These are phyloP conservation scores for Tamias sibiricus DNA, from an alignment of 2,113 vertebrate genomes.

Conservation along the genomic window DNA sequence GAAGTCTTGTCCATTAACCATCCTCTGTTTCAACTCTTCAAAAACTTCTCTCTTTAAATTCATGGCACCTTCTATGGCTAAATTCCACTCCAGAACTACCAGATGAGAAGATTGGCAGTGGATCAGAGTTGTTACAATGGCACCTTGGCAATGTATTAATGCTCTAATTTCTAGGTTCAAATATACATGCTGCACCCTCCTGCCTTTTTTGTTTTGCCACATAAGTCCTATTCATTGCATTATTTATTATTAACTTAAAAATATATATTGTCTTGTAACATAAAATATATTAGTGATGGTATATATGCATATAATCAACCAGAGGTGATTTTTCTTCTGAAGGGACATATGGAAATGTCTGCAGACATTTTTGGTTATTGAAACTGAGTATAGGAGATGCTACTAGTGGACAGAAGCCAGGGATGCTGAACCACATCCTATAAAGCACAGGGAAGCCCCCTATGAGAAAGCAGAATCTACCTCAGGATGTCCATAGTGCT, in stretches of 20 bases:
- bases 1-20: background rate
- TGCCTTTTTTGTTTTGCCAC: background rate
- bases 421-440: background rate
- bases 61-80: background rate
- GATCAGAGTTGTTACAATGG: background rate
- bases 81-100: background rate
- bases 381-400: background rate
- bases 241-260: conserved; percentile 6
- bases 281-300: background rate
- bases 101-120: background rate
- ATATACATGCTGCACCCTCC: background rate
- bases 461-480: background rate
- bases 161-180: background rate
- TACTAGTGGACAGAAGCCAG: background rate
- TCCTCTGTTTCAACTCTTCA: background rate
- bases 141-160: background rate
- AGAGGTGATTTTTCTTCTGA: background rate
- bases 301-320: background rate
- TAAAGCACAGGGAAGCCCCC: background rate
- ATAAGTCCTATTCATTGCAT: background rate
- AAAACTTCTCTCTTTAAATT: background rate
- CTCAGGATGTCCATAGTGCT: background rate
- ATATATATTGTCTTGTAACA: background rate
- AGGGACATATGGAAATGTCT: background rate
- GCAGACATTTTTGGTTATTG: background rate